Percentiles rank a stretch among this genome's conserved stretches.
phyloP scores from a whole-genome alignment of 2,797 vertebrate species.

The Lutjanus argentimaculatus region DNA sequence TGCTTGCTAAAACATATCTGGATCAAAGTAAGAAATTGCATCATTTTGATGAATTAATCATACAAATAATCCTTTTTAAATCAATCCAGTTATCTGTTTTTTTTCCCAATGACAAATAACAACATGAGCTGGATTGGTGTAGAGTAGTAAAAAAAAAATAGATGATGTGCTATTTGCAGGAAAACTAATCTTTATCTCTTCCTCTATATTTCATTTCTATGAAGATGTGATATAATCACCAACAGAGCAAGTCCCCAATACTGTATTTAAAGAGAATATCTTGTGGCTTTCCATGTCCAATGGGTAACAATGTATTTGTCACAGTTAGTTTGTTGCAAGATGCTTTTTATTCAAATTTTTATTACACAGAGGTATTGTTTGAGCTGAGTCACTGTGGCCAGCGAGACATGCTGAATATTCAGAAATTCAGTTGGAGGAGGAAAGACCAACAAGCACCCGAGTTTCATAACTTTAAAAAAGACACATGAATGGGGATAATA shows the following conservation, averaged over 20 bases:
- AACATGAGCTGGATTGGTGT: slow-evolving; percentile 19
- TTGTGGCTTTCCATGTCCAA: slow-evolving; percentile 27
- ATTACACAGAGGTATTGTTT: slow-evolving; percentile 66
- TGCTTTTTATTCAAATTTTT: slow-evolving; percentile 58
- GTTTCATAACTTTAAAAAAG: slow-evolving; percentile 58
- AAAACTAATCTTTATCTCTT: slow-evolving; percentile 32
- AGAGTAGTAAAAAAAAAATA: slow-evolving; percentile 16
- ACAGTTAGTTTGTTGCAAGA: slow-evolving; percentile 58
- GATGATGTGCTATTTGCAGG: slow-evolving; percentile 29
- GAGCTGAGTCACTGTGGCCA: slow-evolving; percentile 45
- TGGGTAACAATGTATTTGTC: slow-evolving; percentile 51
- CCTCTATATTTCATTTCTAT: slow-evolving; percentile 6
- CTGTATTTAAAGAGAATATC: slow-evolving; percentile 35
- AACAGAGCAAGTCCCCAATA: slow-evolving; percentile 1
- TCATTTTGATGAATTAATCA: slow-evolving; percentile 62
- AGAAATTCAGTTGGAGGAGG: slow-evolving; percentile 34
- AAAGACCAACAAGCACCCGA: slow-evolving; percentile 20
- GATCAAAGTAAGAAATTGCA: slow-evolving; percentile 58
- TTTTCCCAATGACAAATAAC: slow-evolving; percentile 40
- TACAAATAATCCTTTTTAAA: slow-evolving; percentile 55
- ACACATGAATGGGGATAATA: slow-evolving; percentile 41
- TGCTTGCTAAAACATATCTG: slow-evolving; percentile 51
- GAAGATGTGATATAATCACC: slow-evolving; percentile 22
- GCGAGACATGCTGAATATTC: slow-evolving; percentile 63
- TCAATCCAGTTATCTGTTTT: slow-evolving; percentile 56